phyloP scores from a whole-genome alignment of 35 echinoderm and acorn worm genomes.

The Antedon bifida region DNA sequence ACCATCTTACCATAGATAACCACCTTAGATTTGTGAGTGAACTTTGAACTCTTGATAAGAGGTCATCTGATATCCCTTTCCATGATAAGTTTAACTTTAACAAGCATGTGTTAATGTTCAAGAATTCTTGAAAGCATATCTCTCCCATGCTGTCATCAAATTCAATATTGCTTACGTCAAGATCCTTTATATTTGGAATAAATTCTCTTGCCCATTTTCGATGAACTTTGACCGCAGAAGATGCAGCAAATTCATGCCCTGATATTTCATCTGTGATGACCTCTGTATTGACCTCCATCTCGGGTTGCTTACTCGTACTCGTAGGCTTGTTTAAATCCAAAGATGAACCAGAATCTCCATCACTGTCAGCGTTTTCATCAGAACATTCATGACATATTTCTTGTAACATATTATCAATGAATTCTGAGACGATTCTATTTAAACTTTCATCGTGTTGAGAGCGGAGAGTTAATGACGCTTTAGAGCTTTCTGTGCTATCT shows the following conservation, averaged over 20 bases:
- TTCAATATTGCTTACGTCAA: constrained; percentile 12
- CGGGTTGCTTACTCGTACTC: no score
- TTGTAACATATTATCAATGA: background rate
- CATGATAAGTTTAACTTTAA: constrained; percentile 1
- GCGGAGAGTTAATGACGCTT: background rate
- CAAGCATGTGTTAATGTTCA: constrained; percentile 5
- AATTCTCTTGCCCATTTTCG: background rate
- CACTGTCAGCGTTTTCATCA: background rate
- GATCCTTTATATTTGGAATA: background rate
- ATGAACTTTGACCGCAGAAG: background rate
- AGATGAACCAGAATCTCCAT: background rate
- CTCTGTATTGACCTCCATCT: background rate
- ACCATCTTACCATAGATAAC: background rate
- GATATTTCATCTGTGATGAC: background rate
- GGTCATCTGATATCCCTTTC: constrained; percentile 10
- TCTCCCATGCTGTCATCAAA: constrained; percentile 13
- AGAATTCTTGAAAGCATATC: constrained; percentile 32
- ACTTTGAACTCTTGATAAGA: constrained; percentile 11
- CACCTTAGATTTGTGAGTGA: background rate
- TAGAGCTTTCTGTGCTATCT: background rate
- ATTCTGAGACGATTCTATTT: background rate
- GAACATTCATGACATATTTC: background rate
- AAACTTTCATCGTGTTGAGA: background rate
- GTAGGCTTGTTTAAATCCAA: background rate
- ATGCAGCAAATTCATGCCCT: background rate